Evolutionary conservation across 2,113 vertebrate genomes (phyloP).

Genomic region (Anser brachyrhynchus): DNA sequence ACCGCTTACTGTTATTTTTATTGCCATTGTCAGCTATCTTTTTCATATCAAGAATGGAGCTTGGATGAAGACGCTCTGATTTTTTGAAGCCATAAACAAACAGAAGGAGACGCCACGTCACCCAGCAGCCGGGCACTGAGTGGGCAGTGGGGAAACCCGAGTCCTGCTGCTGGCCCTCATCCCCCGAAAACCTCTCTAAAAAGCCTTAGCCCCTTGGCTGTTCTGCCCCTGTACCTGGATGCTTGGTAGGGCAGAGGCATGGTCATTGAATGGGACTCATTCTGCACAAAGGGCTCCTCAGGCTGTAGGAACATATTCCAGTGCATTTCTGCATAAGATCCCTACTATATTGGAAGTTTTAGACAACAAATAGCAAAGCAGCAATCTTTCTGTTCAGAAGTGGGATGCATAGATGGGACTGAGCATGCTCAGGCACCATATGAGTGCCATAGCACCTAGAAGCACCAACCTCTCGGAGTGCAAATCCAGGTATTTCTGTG

Average conservation of each 20-base stretch:
- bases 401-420: background rate
- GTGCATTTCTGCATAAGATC: background rate
- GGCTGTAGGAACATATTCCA: background rate
- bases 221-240: background rate
- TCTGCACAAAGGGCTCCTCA: background rate
- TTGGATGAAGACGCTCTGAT: background rate
- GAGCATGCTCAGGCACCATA: background rate
- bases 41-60: background rate
- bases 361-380: background rate
- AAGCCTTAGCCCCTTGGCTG: background rate
- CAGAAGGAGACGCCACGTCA: fast-evolving
- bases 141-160: fast-evolving
- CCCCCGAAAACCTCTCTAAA: background rate
- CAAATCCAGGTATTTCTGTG: background rate
- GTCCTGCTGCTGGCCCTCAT: fast-evolving
- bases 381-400: background rate
- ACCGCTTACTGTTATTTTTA: conserved; percentile 50
- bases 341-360: background rate
- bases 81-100: background rate
- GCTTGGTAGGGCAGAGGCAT: background rate
- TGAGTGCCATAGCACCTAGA: background rate
- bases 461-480: no score
- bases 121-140: background rate
- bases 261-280: no score
- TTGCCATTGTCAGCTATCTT: conserved; percentile 53